Evolutionary conservation across 2,888 invertebrate genomes (phyloP).

Genomic region (Synergus gifuensis): DNA sequence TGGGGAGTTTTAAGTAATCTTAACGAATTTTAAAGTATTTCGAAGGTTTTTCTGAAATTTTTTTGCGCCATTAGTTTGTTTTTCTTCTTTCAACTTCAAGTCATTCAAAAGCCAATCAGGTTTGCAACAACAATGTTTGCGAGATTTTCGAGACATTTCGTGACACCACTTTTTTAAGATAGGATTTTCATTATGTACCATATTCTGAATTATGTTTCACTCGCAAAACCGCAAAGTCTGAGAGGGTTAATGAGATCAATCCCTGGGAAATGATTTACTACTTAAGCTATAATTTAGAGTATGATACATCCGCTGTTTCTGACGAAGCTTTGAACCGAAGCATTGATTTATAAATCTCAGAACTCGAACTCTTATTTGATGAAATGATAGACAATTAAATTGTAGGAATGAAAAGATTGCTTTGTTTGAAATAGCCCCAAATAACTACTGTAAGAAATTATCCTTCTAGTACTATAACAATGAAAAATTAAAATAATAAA

Average conservation of each 20-base stretch:
- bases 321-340: not conserved
- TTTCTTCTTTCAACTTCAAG: no score
- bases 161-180: no score
- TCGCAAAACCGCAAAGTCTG: constrained; percentile 14
- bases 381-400: not conserved
- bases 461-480: not conserved
- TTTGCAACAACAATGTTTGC: no score
- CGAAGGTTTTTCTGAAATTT: no score
- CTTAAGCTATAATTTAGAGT: constrained; percentile 24
- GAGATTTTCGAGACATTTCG: no score
- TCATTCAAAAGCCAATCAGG: no score
- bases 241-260: constrained; percentile 19
- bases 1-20: no score
- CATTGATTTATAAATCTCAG: constrained; percentile 8
- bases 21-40: no score
- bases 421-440: not conserved
- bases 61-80: no score
- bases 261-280: constrained; percentile 26
- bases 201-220: constrained; percentile 22
- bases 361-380: not conserved
- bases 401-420: not conserved
- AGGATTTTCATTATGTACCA: not conserved
- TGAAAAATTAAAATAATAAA: not conserved
- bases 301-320: constrained; percentile 6
- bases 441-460: not conserved